These are phyloP conservation scores for Microtus oregoni DNA, from an alignment of 2,113 vertebrate genomes.

Conservation along the genomic window DNA sequence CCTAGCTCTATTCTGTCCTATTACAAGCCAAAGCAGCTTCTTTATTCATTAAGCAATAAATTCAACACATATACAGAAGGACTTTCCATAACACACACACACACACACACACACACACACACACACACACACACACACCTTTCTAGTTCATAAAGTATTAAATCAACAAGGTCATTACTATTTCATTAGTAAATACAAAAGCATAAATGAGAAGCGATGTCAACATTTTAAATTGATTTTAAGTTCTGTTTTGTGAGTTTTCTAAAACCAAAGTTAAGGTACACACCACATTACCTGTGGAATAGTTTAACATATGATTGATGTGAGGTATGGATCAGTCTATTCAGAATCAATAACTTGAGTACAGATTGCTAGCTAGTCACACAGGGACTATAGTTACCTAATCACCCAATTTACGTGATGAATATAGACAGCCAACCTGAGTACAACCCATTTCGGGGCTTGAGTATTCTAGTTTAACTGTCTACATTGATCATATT, in stretches of 20 bases:
- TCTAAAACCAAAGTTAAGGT: background rate
- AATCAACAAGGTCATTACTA: background rate
- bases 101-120: background rate
- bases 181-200: conserved; percentile 27
- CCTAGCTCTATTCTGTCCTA: too few relatives aligned
- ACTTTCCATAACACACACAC: too few relatives aligned
- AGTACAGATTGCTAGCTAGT: background rate
- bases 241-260: conserved; percentile 44
- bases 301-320: background rate
- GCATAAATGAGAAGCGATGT: background rate
- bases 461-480: background rate
- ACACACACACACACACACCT: background rate
- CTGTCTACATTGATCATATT: conserved; percentile 8
- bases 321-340: background rate
- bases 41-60: too few relatives aligned
- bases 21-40: too few relatives aligned
- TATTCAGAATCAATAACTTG: conserved; percentile 21
- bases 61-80: too few relatives aligned
- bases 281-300: background rate
- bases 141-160: conserved; percentile 21
- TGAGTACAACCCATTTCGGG: conserved; percentile 23
- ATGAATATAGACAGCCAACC: conserved; percentile 21
- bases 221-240: background rate
- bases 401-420: conserved; percentile 35
- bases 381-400: background rate